phyloP scores from a whole-genome alignment of 2,113 vertebrate genomes.

The Cyprinodon brontotheroides region DNA sequence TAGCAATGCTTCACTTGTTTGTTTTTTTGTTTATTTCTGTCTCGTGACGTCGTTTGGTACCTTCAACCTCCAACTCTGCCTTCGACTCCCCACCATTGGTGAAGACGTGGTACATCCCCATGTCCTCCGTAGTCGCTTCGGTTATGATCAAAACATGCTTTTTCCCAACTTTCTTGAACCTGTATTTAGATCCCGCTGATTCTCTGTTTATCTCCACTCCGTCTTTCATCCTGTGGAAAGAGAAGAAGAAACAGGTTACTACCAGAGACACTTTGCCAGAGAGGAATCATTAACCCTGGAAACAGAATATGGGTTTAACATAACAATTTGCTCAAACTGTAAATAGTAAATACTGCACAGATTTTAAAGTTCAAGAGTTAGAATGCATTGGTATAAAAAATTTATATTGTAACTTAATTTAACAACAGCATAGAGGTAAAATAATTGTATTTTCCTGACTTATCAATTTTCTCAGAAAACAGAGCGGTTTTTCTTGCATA shows the following conservation, averaged over 20 bases:
- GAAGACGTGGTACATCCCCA: constrained; percentile 80
- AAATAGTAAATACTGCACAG: neutral
- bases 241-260: constrained; percentile 7
- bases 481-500: too few species aligned
- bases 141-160: constrained; percentile 87
- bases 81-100: constrained; percentile 90
- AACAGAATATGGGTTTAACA: too few species aligned
- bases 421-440: too few species aligned
- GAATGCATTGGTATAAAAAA: too few species aligned
- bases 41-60: constrained; percentile 51
- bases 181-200: constrained; percentile 81
- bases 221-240: constrained; percentile 86
- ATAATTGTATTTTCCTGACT: too few species aligned
- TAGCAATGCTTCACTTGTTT: neutral
- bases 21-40: too few species aligned
- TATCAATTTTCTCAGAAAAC: too few species aligned
- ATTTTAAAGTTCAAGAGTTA: neutral
- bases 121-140: constrained; percentile 84
- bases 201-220: constrained; percentile 89
- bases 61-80: constrained; percentile 89
- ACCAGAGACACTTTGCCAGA: constrained; percentile 13
- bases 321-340: neutral
- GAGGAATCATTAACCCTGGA: neutral
- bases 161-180: constrained; percentile 91
- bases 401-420: too few species aligned